Percentiles rank a stretch among this genome's conserved stretches.
Evolutionary conservation across 1,140 invertebrate species (phyloP).

Genomic region (Teleopsis dalmanni): DNA sequence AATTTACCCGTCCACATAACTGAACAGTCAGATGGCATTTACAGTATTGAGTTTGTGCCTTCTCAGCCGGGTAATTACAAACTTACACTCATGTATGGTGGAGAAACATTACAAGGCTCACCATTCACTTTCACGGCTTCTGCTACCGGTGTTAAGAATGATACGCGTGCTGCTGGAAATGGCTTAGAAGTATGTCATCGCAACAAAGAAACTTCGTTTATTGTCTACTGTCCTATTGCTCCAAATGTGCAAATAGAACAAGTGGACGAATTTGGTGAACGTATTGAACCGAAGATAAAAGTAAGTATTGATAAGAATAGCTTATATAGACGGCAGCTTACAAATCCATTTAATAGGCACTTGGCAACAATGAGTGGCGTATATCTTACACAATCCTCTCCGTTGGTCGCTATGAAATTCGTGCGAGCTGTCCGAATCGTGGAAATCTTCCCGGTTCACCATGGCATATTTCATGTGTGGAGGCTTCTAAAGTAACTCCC

Average conservation of each 20-base stretch:
- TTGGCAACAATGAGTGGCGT: conserved; percentile 49
- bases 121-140: conserved; percentile 51
- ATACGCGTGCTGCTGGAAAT: conserved; percentile 52
- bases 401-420: conserved; percentile 52
- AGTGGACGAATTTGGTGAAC: conserved; percentile 36
- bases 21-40: conserved; percentile 62
- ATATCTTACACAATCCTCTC: conserved; percentile 52
- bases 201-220: conserved; percentile 65
- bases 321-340: not conserved
- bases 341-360: conserved; percentile 17
- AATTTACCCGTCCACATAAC: conserved; percentile 75
- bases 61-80: conserved; percentile 83
- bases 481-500: conserved; percentile 48
- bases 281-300: conserved; percentile 43
- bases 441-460: conserved; percentile 54
- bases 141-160: conserved; percentile 39
- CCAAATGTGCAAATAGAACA: conserved; percentile 50
- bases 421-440: conserved; percentile 49
- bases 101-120: conserved; percentile 54
- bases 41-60: conserved; percentile 78
- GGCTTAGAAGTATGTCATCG: conserved; percentile 62
- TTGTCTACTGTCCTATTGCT: conserved; percentile 53
- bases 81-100: conserved; percentile 81
- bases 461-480: conserved; percentile 45
- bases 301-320: no score